A percentile compares a stretch with the other conserved stretches of the same genome.
Evolutionary conservation across 2,797 vertebrate species (phyloP).

Genomic region (Mormyrus hasselquistii): DNA sequence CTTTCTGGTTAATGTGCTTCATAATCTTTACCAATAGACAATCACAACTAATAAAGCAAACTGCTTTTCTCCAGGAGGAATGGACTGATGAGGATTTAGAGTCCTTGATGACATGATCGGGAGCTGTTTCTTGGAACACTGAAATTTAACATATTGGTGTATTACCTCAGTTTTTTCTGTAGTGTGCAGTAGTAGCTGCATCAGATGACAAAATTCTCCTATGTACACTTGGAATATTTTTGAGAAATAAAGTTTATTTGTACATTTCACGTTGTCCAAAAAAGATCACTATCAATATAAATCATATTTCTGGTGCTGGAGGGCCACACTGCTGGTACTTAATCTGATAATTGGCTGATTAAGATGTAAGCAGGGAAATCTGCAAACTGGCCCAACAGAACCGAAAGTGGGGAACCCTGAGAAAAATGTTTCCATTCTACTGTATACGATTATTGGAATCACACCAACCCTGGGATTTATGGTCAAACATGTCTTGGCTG

Average conservation of each 20-base stretch:
- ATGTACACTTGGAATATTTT: constrained; percentile 6
- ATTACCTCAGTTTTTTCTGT: neutral
- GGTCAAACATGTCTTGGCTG: neutral
- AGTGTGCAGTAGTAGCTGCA: neutral
- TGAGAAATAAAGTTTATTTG: constrained; percentile 2
- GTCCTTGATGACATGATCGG: constrained; percentile 33
- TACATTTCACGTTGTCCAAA: neutral
- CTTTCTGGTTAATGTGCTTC: neutral
- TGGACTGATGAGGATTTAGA: constrained; percentile 75
- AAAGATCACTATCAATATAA: neutral
- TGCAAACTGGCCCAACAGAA: neutral
- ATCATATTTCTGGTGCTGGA: neutral
- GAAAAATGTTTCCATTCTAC: neutral
- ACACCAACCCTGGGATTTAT: neutral
- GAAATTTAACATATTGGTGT: neutral
- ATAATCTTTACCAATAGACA: neutral
- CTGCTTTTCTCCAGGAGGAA: constrained; percentile 59
- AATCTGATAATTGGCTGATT: neutral
- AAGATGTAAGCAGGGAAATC: neutral
- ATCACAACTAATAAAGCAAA: neutral
- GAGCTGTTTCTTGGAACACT: neutral
- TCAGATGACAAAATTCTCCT: neutral
- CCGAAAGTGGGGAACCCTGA: neutral
- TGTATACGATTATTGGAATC: neutral
- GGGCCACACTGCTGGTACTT: neutral